Base-by-base conservation (phyloP, 2,888 invertebrate genomes). In the Megalurothrips usitatus region DNA sequence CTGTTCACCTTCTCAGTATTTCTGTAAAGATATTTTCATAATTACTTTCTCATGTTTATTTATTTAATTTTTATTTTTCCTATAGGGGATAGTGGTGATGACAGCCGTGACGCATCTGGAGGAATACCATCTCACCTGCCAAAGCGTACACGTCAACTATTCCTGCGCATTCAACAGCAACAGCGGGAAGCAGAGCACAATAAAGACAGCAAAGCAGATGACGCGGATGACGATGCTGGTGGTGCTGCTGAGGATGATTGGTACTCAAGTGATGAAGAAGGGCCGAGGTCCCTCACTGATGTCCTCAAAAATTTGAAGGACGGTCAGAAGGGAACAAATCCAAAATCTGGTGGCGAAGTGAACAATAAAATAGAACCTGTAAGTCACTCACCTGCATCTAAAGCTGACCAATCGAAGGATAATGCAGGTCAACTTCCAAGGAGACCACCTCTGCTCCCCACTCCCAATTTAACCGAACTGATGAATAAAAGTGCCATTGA, bases 241-340 rank as follows among this genome's bases (percentile, higher is more conserved):
- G 84, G 86, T 26, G 85, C 85, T 80, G 85, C 86, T 81, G 86
- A 87, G 78, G 88, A 88, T 81, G 92, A 93, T 87, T 94, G 94
- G 93, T 95, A 94, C 86, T 94, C 94, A 1, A 94, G 94, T 86
- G 94, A 94, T 84, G 94, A 93, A 84, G 93, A 92, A 84, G 94
- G 84, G 80, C 79, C 58, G 82, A 82, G 83, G 23, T 82, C 82
- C 81, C 82, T 83, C 81, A 83, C 83, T 80, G 82, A 83, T 82
- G 83, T 84, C 26, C 82, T 84, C 1, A 84, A 83, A 68, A 84
- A 84, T 26, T 68, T 80, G 43, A 63, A 75, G 10, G 48, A 52
- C 0, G 63, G 48, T 9, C 34, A 43, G 34, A 43, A 43, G 34
- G 68, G 12, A 23, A 26, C n/a, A 23, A 26, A 26, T 26, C 23